These are phyloP conservation scores for Phasia obesa DNA, from an alignment of 2,888 invertebrate species.

Conservation along the genomic window DNA sequence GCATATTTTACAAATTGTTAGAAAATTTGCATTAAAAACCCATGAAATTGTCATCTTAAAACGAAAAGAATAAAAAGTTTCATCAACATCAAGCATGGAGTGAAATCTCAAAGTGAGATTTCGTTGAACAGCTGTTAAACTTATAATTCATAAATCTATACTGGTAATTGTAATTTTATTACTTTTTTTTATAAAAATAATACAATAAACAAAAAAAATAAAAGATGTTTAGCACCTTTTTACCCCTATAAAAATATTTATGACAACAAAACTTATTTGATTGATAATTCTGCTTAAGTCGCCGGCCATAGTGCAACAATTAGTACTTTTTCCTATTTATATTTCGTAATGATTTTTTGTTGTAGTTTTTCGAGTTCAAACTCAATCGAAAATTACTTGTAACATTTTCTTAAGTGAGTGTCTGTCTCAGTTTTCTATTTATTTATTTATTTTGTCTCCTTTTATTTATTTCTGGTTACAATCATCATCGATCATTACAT, in stretches of 20 bases:
- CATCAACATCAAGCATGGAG: slow-evolving; percentile 42
- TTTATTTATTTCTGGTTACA: background rate
- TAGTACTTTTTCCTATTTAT: background rate
- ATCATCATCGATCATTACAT: slow-evolving; percentile 73
- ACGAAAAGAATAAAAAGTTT: slow-evolving; percentile 72
- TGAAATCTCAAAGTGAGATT: background rate
- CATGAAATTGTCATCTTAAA: slow-evolving; percentile 75
- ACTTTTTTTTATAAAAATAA: slow-evolving; percentile 34
- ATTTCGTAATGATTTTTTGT: no score
- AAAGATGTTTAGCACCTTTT: background rate
- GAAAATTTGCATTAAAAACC: slow-evolving; percentile 73
- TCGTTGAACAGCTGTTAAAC: slow-evolving; percentile 66
- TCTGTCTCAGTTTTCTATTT: background rate
- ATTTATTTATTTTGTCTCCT: slow-evolving; percentile 11
- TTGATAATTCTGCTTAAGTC: slow-evolving; percentile 34
- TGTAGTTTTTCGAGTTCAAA: no score
- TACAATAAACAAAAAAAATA: background rate
- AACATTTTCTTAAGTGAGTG: no score
- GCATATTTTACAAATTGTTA: slow-evolving; percentile 65
- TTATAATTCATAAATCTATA: slow-evolving; percentile 51
- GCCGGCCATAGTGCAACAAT: background rate
- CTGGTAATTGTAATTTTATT: slow-evolving; percentile 77
- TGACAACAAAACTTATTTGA: slow-evolving; percentile 29
- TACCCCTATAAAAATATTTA: slow-evolving; percentile 14
- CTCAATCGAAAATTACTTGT: no score